Evolutionary conservation across 1,140 invertebrate genomes (phyloP).

Genomic region (Halesus radiatus): DNA sequence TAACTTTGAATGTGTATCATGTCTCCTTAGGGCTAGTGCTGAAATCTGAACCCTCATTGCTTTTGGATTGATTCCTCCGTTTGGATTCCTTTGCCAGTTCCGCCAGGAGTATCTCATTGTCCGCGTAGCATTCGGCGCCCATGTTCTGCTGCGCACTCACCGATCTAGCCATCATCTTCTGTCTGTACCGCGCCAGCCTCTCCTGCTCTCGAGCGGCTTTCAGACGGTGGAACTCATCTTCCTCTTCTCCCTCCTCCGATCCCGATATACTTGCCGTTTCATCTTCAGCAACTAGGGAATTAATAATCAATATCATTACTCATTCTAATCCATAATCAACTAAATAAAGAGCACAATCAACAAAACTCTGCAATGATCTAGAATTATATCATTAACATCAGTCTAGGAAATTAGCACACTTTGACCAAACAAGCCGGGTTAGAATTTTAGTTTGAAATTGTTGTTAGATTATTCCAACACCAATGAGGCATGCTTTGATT

Average conservation of each 20-base stretch:
- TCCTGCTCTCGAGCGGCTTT: conserved; percentile 64
- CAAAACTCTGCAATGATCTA: too few species aligned
- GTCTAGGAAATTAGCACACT: too few species aligned
- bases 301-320: background rate
- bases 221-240: conserved; percentile 65
- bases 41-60: background rate
- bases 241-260: conserved; percentile 17
- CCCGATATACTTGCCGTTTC: conserved; percentile 43
- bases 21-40: conserved; percentile 26
- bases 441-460: too few species aligned
- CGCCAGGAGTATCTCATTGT: conserved; percentile 50
- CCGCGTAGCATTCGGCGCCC: conserved; percentile 20
- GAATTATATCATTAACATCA: too few species aligned
- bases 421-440: too few species aligned
- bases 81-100: conserved; percentile 49
- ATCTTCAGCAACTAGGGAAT: conserved; percentile 51
- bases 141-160: conserved; percentile 67
- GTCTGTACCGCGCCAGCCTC: conserved; percentile 64
- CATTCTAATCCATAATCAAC: too few species aligned
- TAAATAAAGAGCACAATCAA: too few species aligned
- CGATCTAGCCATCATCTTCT: conserved; percentile 67
- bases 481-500: conserved; percentile 1
- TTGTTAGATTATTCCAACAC: conserved; percentile 4
- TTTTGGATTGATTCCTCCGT: background rate
- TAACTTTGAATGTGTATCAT: background rate